These are phyloP conservation scores for Bambusicola thoracicus DNA, from an alignment of 2,113 vertebrate genomes.

Conservation along the genomic window DNA sequence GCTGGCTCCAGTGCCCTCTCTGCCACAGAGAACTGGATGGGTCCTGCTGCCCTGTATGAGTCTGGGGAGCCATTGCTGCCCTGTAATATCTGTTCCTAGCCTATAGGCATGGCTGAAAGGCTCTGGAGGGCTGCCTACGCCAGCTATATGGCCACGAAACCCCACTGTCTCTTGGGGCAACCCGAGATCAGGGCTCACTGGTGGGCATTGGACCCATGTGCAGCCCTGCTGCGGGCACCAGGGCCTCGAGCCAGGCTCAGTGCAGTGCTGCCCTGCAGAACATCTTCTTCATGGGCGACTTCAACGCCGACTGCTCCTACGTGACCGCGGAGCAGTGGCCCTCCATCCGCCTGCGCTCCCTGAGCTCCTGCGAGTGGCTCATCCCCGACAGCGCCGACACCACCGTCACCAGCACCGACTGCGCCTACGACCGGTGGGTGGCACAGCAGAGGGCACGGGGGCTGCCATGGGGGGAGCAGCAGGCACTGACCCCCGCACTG, in stretches of 20 bases:
- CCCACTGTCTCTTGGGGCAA: neutral
- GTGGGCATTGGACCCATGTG: neutral
- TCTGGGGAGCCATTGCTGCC: neutral
- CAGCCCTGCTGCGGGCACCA: neutral
- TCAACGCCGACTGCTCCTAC: slow-evolving; percentile 57
- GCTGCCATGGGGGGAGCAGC: accelerated
- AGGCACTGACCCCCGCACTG: accelerated
- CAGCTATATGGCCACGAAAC: neutral
- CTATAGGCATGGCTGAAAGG: accelerated
- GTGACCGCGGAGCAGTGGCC: neutral
- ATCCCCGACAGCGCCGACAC: neutral
- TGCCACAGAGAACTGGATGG: neutral
- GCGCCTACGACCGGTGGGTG: slow-evolving; percentile 48
- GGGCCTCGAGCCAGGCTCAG: neutral
- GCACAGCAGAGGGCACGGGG: accelerated
- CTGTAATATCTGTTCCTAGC: neutral
- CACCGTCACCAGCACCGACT: slow-evolving; percentile 1
- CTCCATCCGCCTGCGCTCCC: neutral
- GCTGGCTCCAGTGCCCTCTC: accelerated
- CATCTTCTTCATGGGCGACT: slow-evolving; percentile 28
- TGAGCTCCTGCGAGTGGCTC: neutral
- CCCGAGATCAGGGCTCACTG: neutral
- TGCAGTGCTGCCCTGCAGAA: neutral
- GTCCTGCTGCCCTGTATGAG: accelerated
- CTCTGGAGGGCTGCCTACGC: neutral